A percentile compares a stretch with the other conserved stretches of the same genome.
These are phyloP conservation scores for Furnarius figulus DNA, from an alignment of 2,113 vertebrate genomes.

Conservation along the genomic window DNA sequence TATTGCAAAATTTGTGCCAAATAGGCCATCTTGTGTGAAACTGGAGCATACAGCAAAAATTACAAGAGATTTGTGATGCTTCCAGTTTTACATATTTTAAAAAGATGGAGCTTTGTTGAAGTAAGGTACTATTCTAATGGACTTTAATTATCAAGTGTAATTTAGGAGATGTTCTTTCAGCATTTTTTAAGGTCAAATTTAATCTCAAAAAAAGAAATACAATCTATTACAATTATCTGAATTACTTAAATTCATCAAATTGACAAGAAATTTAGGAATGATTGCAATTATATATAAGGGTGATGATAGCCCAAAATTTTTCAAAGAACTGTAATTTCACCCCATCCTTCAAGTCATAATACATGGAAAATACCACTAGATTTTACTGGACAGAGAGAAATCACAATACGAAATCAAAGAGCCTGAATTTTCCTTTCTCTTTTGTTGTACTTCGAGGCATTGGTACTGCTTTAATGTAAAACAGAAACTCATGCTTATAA, in stretches of 20 bases:
- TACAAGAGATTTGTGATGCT: neutral
- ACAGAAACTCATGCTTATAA: neutral
- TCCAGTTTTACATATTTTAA: neutral
- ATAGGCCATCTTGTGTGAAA: neutral
- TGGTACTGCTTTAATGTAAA: neutral
- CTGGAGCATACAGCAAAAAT: neutral
- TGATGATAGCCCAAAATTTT: neutral
- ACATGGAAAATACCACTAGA: neutral
- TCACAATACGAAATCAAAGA: neutral
- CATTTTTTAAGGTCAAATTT: neutral
- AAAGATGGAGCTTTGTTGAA: neutral
- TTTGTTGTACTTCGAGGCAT: neutral
- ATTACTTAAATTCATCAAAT: neutral
- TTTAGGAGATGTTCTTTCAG: neutral
- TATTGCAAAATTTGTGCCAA: neutral
- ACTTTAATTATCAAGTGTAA: neutral
- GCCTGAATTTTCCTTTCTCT: neutral
- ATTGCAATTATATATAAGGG: neutral
- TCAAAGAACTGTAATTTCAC: neutral
- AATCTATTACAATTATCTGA: neutral
- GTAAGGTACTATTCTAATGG: neutral
- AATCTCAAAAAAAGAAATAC: neutral
- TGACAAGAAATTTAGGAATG: neutral
- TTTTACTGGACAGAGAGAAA: neutral
- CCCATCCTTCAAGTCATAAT: neutral